Conservation (phyloP, 2,113 vertebrate species). For the Amblyornis subalaris region DNA sequence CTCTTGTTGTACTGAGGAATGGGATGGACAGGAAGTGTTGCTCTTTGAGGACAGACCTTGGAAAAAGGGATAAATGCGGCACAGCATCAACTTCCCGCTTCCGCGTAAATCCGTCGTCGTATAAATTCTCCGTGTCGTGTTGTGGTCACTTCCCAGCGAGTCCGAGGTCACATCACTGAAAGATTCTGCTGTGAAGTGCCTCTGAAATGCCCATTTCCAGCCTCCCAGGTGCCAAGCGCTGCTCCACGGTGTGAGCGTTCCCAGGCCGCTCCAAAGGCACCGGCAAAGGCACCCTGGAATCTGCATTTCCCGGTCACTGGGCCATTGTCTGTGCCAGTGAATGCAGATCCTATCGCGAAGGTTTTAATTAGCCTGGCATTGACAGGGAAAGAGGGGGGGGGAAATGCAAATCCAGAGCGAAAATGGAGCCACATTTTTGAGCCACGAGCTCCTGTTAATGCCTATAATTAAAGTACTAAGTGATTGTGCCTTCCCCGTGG, state of each 20-base stretch:
- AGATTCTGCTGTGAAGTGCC: neutral
- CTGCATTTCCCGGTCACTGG: neutral
- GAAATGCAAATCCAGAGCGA: neutral
- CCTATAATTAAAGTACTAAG: conserved; percentile 17
- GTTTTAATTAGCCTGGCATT: neutral
- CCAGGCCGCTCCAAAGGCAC: neutral
- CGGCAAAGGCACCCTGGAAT: neutral
- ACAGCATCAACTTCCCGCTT: neutral
- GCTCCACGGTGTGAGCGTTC: rapidly evolving
- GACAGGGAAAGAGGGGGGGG: neutral
- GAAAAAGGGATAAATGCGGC: rapidly evolving
- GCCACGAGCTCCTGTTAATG: conserved; percentile 9
- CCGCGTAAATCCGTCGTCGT: rapidly evolving
- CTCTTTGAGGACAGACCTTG: neutral
- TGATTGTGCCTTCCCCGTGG: conserved; percentile 29
- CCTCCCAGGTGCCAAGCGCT: neutral
- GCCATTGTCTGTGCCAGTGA: neutral
- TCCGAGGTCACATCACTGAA: neutral
- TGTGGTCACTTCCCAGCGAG: neutral
- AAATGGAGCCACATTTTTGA: neutral
- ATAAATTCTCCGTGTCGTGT: rapidly evolving
- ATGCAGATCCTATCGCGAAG: neutral
- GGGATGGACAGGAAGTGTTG: rapidly evolving
- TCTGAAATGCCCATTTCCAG: rapidly evolving
- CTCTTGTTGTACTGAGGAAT: rapidly evolving